Base-by-base conservation (phyloP, 2,113 vertebrate species). In the Colaptes auratus region DNA sequence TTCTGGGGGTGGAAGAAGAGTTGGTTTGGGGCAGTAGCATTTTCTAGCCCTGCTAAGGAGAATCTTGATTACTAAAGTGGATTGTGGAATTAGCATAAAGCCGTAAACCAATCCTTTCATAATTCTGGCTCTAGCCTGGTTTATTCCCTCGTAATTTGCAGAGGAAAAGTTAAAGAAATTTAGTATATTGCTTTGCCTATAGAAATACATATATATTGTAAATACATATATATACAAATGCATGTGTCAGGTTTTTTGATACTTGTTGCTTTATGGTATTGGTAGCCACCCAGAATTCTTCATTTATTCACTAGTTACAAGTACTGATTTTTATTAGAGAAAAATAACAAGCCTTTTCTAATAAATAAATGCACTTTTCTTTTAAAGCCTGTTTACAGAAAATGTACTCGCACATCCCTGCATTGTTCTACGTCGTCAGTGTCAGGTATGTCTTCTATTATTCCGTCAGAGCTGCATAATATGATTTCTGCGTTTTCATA, bases 371-470 rank as follows among this genome's bases (percentile, higher is more conserved):
- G 31, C 53, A 74, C 73, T 93, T 82, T 92, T 97, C 52, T 94
- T 95, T 91, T 82, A 25, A 97, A 99, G 99, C 94, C 98, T 99
- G 7, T 99, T 99, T 97, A 99, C 99, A 96, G 99, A 99, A 97
- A 99, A 99, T 96, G 99, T 99, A 12, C 97, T 99, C 80, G 98
- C 99, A 78, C 99, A 99, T 89, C 99, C 99, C 69, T 99, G 99
- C 88, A 99, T 99, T 92, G 99, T 99, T 88, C 98, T 99, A 52
- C 98, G 99, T 31, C 98, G 99, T 63, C 99, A 99, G 4, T 99
- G 99, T 94, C 99, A 99, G 99, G 99, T 99, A 98, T 92, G 80
- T 5, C 73, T 94, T 86, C 75, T 85, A 5, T 87, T 69, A 48
- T 80, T 25, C 18, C 80, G 55, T 30, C 65, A 28, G 31, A 78